Evolutionary conservation across 1,140 invertebrate genomes (phyloP).

Genomic region (Anagrus nilaparvatae): DNA sequence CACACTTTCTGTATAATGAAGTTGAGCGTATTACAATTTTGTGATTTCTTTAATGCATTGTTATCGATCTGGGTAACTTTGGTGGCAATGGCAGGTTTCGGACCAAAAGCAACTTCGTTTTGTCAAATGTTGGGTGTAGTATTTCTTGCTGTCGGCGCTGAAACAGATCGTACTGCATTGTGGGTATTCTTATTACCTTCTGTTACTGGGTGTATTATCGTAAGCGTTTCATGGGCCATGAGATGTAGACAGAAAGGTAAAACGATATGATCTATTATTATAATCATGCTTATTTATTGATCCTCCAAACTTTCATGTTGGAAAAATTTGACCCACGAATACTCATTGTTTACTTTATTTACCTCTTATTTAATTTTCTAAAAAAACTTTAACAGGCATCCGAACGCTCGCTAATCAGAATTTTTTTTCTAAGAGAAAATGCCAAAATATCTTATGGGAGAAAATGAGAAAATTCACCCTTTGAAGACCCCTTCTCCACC

Average conservation of each 20-base stretch:
- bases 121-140: slow-evolving; percentile 73
- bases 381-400: too few relatives aligned
- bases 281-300: too few relatives aligned
- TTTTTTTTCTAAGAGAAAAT: too few relatives aligned
- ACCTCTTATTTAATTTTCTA: too few relatives aligned
- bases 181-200: slow-evolving; percentile 72
- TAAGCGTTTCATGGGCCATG: slow-evolving; percentile 52
- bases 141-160: slow-evolving; percentile 67
- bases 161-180: slow-evolving; percentile 72
- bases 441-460: too few relatives aligned
- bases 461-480: too few relatives aligned
- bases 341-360: too few relatives aligned
- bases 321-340: too few relatives aligned
- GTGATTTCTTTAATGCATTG: slow-evolving; percentile 83
- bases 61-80: slow-evolving; percentile 85
- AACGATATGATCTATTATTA: too few relatives aligned
- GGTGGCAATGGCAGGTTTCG: slow-evolving; percentile 74
- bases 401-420: too few relatives aligned
- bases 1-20: slow-evolving; percentile 57
- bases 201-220: slow-evolving; percentile 53
- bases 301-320: too few relatives aligned
- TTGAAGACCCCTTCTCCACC: too few relatives aligned
- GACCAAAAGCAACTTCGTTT: slow-evolving; percentile 53
- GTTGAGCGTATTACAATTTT: slow-evolving; percentile 71
- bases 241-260: slow-evolving; percentile 44